Conservation (phyloP, 1,140 invertebrate genomes). For the Harlomillsia oculata region DNA sequence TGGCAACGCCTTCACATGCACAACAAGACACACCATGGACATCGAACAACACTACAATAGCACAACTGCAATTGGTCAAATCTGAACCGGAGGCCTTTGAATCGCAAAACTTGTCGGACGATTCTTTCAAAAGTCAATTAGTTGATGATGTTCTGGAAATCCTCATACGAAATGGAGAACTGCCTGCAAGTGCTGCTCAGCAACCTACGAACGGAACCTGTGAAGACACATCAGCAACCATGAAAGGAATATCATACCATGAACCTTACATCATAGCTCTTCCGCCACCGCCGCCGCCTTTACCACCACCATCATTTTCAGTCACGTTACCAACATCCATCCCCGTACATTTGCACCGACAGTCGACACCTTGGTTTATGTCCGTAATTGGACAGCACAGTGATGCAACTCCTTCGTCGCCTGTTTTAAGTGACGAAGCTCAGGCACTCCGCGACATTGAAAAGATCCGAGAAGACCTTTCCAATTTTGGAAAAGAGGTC, state of each 20-base stretch:
- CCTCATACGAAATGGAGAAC: conserved; percentile 82
- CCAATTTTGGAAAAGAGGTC: conserved; percentile 27
- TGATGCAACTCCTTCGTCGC: neutral
- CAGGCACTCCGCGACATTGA: conserved; percentile 12
- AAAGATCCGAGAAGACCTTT: conserved; percentile 24
- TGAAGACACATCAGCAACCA: conserved; percentile 39
- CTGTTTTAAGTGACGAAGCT: neutral
- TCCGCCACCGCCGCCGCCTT: conserved; percentile 44
- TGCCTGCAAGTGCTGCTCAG: conserved; percentile 74
- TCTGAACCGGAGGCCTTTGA: too few relatives aligned
- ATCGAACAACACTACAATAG: too few relatives aligned
- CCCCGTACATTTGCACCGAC: too few relatives aligned
- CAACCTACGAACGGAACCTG: conserved; percentile 57
- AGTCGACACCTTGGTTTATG: neutral
- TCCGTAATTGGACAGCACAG: too few relatives aligned
- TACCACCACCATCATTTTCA: conserved; percentile 44
- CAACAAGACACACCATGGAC: too few relatives aligned
- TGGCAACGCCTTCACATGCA: too few relatives aligned
- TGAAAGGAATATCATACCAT: conserved; percentile 25
- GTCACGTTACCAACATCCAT: conserved; percentile 43
- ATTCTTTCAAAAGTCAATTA: conserved; percentile 71
- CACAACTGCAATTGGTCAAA: too few relatives aligned
- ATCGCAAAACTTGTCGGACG: too few relatives aligned
- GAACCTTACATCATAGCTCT: conserved; percentile 4
- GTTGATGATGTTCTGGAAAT: conserved; percentile 94